Conservation (phyloP, 37 sponge, comb jelly and placozoan genomes). For the Eunapius fragilis region DNA sequence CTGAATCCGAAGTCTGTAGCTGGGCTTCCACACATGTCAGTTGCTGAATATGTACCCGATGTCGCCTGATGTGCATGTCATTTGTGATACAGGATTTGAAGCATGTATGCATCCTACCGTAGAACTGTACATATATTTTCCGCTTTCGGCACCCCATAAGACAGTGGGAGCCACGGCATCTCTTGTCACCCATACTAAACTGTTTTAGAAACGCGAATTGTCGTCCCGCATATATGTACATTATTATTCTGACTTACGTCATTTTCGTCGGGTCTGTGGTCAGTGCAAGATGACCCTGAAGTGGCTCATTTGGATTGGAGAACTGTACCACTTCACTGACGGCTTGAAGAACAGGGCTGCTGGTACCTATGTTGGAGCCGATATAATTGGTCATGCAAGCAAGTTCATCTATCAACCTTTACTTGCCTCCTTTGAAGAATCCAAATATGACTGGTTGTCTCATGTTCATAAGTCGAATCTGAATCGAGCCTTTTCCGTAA, state of each 20-base stretch:
- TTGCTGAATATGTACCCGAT: slow-evolving; percentile 63
- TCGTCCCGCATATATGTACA: too few relatives aligned
- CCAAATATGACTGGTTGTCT: slow-evolving; percentile 52
- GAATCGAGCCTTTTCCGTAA: slow-evolving; percentile 27
- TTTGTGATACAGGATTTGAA: too few relatives aligned
- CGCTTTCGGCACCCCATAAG: slow-evolving; percentile 45
- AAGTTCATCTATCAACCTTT: background rate
- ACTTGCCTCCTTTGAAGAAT: slow-evolving; percentile 54
- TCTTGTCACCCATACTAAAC: slow-evolving; percentile 64
- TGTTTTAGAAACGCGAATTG: background rate
- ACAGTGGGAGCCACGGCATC: slow-evolving; percentile 44
- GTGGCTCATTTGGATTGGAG: slow-evolving; percentile 65
- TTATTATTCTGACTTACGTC: too few relatives aligned
- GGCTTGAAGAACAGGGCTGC: slow-evolving; percentile 39
- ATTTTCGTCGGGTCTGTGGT: slow-evolving; percentile 57
- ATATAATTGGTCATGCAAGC: background rate
- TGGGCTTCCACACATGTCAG: slow-evolving; percentile 79
- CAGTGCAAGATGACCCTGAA: slow-evolving; percentile 67
- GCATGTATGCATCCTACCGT: slow-evolving; percentile 8
- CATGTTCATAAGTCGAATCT: slow-evolving; percentile 66
- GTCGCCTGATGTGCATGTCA: slow-evolving; percentile 38
- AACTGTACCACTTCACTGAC: slow-evolving; percentile 46
- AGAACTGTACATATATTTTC: slow-evolving; percentile 8
- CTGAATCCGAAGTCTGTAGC: slow-evolving; percentile 74
- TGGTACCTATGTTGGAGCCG: background rate